A percentile compares a stretch with the other conserved stretches of the same genome.
phyloP scores from a whole-genome alignment of 2,888 invertebrate species.

The Lydus trimaculatus region DNA sequence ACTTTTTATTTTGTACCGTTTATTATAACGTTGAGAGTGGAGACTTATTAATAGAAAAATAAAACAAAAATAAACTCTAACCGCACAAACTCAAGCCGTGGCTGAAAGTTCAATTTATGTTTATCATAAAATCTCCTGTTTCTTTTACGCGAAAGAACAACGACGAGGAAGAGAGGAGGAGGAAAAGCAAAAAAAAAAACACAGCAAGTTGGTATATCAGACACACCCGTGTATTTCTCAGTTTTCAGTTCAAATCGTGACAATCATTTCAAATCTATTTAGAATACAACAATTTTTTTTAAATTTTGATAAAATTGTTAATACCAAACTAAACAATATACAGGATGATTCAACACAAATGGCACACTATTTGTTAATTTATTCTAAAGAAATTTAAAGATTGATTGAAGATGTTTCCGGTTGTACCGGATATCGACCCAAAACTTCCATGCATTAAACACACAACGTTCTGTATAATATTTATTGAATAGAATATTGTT shows the following conservation, averaged over 20 bases:
- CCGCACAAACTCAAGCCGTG: neutral
- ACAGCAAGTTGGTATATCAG: neutral
- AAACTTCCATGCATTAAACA: neutral
- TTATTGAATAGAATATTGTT: no score
- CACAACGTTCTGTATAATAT: neutral
- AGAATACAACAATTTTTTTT: neutral
- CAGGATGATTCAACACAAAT: neutral
- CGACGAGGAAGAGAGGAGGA: no score
- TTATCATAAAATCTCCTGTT: constrained; percentile 4
- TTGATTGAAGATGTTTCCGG: neutral
- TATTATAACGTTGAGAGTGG: neutral
- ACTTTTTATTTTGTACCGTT: neutral
- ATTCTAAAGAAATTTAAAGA: neutral
- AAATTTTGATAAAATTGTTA: neutral
- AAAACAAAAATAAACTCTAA: neutral
- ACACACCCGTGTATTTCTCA: neutral
- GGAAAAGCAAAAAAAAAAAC: neutral
- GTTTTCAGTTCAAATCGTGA: constrained; percentile 7
- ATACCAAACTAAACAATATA: neutral
- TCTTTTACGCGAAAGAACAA: neutral
- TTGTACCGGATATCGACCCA: neutral
- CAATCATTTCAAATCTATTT: neutral
- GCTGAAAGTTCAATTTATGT: constrained; percentile 5
- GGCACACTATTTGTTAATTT: neutral
- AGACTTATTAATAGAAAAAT: neutral